These are phyloP conservation scores for Pyrocoelia pectoralis DNA, from an alignment of 2,888 invertebrate species.

Conservation along the genomic window DNA sequence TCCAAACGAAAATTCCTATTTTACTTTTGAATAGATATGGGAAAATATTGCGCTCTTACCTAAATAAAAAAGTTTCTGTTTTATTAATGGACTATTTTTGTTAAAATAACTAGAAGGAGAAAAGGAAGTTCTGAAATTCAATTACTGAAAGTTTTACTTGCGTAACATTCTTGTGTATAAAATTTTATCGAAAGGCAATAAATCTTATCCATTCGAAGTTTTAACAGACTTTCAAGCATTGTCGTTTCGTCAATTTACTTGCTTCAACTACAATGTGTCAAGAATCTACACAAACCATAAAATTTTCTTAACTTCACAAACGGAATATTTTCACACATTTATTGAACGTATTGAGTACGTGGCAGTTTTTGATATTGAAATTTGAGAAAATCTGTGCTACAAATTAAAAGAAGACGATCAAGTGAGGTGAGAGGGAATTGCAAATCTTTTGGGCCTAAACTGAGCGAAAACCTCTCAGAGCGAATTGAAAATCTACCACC, in stretches of 20 bases:
- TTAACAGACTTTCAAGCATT: constrained; percentile 38
- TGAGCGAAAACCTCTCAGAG: no score
- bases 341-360: neutral
- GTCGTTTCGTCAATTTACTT: constrained; percentile 39
- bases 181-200: constrained; percentile 48
- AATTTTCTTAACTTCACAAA: constrained; percentile 10
- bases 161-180: constrained; percentile 47
- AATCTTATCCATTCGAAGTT: constrained; percentile 43
- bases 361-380: no score
- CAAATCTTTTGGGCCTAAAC: no score
- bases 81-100: no score
- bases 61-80: no score
- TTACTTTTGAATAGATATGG: neutral
- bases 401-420: no score
- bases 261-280: constrained; percentile 18
- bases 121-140: neutral
- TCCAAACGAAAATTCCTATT: no score
- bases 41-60: neutral
- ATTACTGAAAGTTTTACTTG: constrained; percentile 45
- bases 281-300: constrained; percentile 13
- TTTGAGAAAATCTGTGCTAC: no score
- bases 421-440: no score
- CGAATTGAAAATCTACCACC: no score
- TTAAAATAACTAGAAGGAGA: neutral
- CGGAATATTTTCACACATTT: neutral